phyloP scores from a whole-genome alignment of 2,888 invertebrate genomes.

The Dorcus hopei region DNA sequence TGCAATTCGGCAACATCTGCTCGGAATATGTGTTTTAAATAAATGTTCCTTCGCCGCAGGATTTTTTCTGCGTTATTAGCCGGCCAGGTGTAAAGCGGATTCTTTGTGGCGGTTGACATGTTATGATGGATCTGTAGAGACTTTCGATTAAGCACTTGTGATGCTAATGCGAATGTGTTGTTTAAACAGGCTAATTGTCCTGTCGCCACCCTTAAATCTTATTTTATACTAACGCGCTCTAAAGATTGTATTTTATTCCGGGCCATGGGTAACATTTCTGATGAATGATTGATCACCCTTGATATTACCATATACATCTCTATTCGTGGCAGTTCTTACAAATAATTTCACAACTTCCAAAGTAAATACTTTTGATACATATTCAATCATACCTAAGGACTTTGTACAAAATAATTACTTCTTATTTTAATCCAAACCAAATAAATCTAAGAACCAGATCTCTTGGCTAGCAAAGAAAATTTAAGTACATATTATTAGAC shows the following conservation, averaged over 20 bases:
- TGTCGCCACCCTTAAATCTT: slow-evolving; percentile 29
- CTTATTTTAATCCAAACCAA: neutral
- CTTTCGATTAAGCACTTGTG: slow-evolving; percentile 33
- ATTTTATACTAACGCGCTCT: slow-evolving; percentile 2
- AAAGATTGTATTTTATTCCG: slow-evolving; percentile 9
- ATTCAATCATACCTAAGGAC: no score
- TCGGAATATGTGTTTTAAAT: slow-evolving; percentile 39
- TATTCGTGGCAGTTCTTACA: slow-evolving; percentile 1
- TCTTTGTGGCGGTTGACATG: slow-evolving; percentile 36
- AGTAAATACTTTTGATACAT: no score
- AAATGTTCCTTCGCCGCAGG: slow-evolving; percentile 36
- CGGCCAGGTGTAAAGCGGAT: slow-evolving; percentile 8
- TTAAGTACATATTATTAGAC: no score
- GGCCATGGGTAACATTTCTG: slow-evolving; percentile 5
- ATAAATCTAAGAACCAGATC: no score
- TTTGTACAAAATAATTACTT: no score
- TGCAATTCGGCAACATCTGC: slow-evolving; percentile 40
- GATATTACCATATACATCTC: slow-evolving; percentile 16
- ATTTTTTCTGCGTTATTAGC: neutral
- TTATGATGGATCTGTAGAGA: slow-evolving; percentile 42
- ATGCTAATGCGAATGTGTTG: slow-evolving; percentile 45
- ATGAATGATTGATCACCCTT: slow-evolving; percentile 14
- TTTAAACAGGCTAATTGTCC: slow-evolving; percentile 49
- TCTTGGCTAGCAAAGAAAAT: no score
- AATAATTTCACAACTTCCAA: no score